These are phyloP conservation scores for Chrysocyon brachyurus DNA, from an alignment of 2,797 vertebrate genomes.

Conservation along the genomic window DNA sequence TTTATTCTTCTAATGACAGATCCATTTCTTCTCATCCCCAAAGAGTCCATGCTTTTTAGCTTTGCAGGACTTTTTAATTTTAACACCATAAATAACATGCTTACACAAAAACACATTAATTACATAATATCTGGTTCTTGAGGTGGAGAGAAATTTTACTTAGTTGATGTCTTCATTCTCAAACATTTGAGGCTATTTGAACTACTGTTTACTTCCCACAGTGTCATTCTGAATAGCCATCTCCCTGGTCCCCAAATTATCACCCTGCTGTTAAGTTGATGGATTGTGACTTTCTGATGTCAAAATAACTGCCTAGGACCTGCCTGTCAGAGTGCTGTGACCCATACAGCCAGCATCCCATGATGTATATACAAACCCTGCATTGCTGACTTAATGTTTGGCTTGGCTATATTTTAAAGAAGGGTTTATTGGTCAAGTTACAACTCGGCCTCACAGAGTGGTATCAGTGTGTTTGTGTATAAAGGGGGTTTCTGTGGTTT, in stretches of 20 bases:
- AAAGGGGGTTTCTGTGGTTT: background rate
- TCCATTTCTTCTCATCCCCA: background rate
- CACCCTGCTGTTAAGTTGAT: conserved; percentile 79
- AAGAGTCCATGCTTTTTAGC: background rate
- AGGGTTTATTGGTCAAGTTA: conserved; percentile 25
- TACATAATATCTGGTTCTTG: conserved; percentile 8
- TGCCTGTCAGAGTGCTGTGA: conserved; percentile 63
- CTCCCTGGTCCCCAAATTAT: conserved; percentile 69
- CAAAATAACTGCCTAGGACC: conserved; percentile 73
- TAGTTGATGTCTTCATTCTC: conserved; percentile 63
- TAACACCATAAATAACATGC: background rate
- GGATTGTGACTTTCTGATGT: conserved; percentile 81
- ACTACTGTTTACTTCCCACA: conserved; percentile 59
- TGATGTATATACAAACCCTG: background rate
- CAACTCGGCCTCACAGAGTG: background rate
- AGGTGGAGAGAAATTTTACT: conserved; percentile 4
- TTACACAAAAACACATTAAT: conserved; percentile 18
- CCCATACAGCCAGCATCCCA: background rate
- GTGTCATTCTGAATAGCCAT: conserved; percentile 64
- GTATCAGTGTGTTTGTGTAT: background rate
- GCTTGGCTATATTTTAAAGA: conserved; percentile 37
- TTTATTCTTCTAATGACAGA: background rate
- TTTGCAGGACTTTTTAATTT: background rate
- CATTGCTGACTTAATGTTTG: background rate
- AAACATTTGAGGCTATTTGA: conserved; percentile 6